Evolutionary conservation across 2,113 vertebrate genomes (phyloP).

Genomic region (Merops nubicus): DNA sequence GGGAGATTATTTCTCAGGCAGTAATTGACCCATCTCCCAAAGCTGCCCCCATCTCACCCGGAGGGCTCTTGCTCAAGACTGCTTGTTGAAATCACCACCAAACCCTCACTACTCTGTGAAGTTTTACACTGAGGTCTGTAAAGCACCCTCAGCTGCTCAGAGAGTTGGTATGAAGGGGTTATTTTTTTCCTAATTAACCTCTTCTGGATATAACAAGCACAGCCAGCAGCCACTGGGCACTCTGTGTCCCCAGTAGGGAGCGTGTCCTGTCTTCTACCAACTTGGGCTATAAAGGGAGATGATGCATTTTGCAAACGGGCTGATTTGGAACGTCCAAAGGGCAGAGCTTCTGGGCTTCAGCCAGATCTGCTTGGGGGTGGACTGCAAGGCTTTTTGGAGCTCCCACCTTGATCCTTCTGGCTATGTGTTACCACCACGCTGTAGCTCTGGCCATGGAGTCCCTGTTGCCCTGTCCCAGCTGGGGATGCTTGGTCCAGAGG

Average conservation of each 20-base stretch:
- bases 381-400: background rate
- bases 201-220: background rate
- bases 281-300: background rate
- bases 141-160: background rate
- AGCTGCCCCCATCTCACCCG: background rate
- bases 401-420: background rate
- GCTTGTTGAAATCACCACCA: fast-evolving
- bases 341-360: background rate
- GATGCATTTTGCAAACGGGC: fast-evolving
- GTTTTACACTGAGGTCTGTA: background rate
- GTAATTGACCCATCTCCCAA: background rate
- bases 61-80: no score
- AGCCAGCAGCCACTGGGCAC: background rate
- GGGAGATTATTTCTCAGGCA: background rate
- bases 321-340: background rate
- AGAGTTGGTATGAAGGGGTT: background rate
- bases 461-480: fast-evolving
- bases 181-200: background rate
- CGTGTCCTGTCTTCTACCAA: fast-evolving
- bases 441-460: background rate
- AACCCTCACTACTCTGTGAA: fast-evolving
- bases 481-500: background rate
- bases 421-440: fast-evolving
- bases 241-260: background rate
- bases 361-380: background rate